A percentile compares a stretch with the other conserved stretches of the same genome.
These are phyloP conservation scores for Brachyrhaphis roseni DNA, from an alignment of 2,797 vertebrate species.

Conservation along the genomic window DNA sequence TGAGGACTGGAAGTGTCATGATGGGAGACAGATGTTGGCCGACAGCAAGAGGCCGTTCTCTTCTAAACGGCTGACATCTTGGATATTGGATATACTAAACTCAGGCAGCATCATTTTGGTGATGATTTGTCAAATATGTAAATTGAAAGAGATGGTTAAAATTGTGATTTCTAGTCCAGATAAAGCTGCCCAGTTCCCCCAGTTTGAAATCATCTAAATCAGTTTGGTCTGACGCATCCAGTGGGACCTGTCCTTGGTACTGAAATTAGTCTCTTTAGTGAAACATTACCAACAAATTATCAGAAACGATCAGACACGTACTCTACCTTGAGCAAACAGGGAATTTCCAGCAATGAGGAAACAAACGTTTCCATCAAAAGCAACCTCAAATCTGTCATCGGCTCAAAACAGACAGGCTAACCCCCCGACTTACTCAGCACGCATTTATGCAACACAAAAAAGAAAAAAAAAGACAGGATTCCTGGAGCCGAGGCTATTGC, in stretches of 20 bases:
- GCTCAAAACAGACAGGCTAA: conserved; percentile 48
- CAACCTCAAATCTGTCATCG: conserved; percentile 64
- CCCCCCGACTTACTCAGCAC: background rate
- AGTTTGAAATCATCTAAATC: background rate
- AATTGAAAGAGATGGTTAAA: background rate
- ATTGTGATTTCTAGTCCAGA: background rate
- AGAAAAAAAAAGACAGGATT: conserved; percentile 54
- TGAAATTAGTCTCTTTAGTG: conserved; percentile 57
- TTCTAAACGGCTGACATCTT: background rate
- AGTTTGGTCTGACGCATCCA: background rate
- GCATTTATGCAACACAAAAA: background rate
- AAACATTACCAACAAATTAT: conserved; percentile 34
- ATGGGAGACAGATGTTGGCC: conserved; percentile 15
- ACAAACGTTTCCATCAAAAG: conserved; percentile 32
- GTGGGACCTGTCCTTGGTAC: conserved; percentile 74
- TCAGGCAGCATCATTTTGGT: background rate
- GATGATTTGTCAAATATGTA: background rate
- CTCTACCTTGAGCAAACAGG: background rate
- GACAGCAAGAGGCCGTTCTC: background rate
- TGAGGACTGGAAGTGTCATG: background rate
- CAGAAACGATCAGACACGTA: conserved; percentile 28
- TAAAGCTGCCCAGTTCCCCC: background rate
- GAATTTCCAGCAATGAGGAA: conserved; percentile 45
- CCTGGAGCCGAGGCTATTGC: conserved; percentile 44
- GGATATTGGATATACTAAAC: background rate